phyloP scores from a whole-genome alignment of 2,888 invertebrate species.

The Schrankia costaestrigalis region DNA sequence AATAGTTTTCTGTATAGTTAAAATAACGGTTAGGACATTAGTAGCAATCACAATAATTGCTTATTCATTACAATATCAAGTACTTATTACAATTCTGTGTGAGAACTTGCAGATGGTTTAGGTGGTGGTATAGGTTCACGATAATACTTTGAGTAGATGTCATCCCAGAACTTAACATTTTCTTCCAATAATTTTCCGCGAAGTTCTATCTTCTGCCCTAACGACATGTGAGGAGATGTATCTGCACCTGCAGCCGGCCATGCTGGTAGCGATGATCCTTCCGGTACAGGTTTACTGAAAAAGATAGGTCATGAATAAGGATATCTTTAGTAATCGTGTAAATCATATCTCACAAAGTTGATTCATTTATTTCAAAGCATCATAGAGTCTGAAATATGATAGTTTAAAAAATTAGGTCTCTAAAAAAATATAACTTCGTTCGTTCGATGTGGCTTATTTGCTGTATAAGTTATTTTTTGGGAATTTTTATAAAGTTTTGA shows the following conservation, averaged over 20 bases:
- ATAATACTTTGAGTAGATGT: constrained; percentile 10
- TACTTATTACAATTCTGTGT: background rate
- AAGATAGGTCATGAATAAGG: background rate
- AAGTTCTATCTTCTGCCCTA: constrained; percentile 9
- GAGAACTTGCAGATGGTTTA: background rate
- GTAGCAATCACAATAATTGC: no score
- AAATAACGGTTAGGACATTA: no score
- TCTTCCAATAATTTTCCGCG: constrained; percentile 9
- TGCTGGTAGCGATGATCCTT: constrained; percentile 1
- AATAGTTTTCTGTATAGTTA: no score
- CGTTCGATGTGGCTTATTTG: no score
- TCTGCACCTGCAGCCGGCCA: constrained; percentile 2
- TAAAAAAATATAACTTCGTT: no score
- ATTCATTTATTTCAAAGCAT: no score
- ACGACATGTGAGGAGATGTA: constrained; percentile 8
- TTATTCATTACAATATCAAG: no score
- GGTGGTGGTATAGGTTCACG: constrained; percentile 2
- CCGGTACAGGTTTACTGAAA: constrained; percentile 1
- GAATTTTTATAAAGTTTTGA: no score
- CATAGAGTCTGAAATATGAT: no score
- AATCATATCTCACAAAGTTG: no score
- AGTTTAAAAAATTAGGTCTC: no score
- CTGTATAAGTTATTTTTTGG: no score
- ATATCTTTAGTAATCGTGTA: background rate
- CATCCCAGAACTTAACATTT: constrained; percentile 12